These are phyloP conservation scores for Marmota flaviventris DNA, from an alignment of 2,113 vertebrate genomes.

Conservation along the genomic window DNA sequence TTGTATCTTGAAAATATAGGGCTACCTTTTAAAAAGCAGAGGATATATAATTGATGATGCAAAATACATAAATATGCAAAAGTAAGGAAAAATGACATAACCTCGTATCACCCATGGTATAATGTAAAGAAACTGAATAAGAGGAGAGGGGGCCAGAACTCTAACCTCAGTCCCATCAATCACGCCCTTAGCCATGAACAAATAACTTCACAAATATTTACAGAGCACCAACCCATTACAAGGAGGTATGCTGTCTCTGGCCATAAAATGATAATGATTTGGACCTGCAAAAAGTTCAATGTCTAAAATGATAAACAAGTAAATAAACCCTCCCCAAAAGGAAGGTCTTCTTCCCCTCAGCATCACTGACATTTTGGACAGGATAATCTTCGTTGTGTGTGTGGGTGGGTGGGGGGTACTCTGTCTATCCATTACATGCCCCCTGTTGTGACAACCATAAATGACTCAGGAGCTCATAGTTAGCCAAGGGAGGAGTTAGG, in stretches of 20 bases:
- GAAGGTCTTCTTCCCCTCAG: not conserved
- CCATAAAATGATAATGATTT: not conserved
- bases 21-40: not conserved
- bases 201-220: not conserved
- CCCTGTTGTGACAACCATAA: not conserved
- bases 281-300: not conserved
- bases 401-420: no score
- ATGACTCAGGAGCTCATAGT: not conserved
- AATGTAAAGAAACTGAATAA: not conserved
- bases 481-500: not conserved
- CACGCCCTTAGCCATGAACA: not conserved
- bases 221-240: not conserved
- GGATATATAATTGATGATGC: not conserved
- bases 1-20: conserved; percentile 38
- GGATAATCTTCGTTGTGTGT: not conserved
- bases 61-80: not conserved
- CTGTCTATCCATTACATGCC: not conserved
- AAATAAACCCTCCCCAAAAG: not conserved
- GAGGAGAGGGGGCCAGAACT: not conserved
- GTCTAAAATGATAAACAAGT: not conserved
- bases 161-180: not conserved
- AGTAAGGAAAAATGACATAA: not conserved
- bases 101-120: not conserved
- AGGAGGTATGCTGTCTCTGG: not conserved
- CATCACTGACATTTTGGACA: not conserved